phyloP scores from a whole-genome alignment of 2,888 invertebrate species.

The Pelosia muscerda region DNA sequence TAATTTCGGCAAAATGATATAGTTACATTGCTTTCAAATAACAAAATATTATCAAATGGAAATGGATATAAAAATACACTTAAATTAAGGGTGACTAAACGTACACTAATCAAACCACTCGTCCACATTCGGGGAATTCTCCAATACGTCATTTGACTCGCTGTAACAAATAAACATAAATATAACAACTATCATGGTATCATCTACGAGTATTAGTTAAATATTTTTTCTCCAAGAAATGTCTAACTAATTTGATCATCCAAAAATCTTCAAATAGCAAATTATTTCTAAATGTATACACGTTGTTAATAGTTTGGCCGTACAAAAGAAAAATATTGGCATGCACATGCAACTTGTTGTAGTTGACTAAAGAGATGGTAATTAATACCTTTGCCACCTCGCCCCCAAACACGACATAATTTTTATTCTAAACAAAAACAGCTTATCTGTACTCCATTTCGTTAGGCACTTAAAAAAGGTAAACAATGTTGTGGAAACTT shows the following conservation, averaged over 20 bases:
- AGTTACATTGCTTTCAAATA: neutral
- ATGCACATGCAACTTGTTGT: too few species aligned
- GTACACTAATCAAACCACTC: slow-evolving; percentile 89
- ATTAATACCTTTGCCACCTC: too few species aligned
- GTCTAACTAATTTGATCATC: too few species aligned
- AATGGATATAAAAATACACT: slow-evolving; percentile 31
- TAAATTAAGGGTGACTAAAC: slow-evolving; percentile 29
- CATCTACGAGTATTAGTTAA: neutral
- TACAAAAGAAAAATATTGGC: too few species aligned
- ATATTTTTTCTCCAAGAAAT: neutral
- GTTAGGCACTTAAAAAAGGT: too few species aligned
- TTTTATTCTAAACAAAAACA: too few species aligned
- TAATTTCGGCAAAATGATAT: slow-evolving; percentile 50
- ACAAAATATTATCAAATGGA: neutral
- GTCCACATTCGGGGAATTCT: slow-evolving; percentile 94
- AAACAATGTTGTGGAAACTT: too few species aligned
- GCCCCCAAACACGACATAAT: too few species aligned
- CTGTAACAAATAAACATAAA: slow-evolving; percentile 83
- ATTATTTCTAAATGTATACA: too few species aligned
- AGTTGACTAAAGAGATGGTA: too few species aligned
- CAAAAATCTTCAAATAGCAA: too few species aligned
- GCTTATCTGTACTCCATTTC: too few species aligned
- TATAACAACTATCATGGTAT: neutral
- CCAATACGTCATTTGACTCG: slow-evolving; percentile 94
- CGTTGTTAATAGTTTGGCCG: neutral